Evolutionary conservation across 2,797 vertebrate genomes (phyloP), one percentile per base, ranked within the genome.

Genomic region (Sebastes paucispinis): DNA sequence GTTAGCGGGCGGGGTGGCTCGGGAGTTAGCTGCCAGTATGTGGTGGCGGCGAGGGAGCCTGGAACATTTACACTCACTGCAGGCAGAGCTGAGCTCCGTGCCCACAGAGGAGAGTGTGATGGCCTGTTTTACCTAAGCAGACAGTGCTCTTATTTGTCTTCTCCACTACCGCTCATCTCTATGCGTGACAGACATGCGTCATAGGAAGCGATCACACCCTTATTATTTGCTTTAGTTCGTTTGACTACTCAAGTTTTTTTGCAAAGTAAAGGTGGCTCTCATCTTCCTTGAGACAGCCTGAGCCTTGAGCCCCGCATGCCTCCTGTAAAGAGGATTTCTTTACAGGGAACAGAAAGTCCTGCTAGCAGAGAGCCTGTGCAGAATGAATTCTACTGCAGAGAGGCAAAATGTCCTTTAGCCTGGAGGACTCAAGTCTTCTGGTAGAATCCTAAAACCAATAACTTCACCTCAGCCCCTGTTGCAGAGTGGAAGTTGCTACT

Each of bases 11-110:
- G 2, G 81, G 69, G 66, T 60, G 78, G 76, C 84, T 79, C 9
- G 39, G 86, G 86, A 89, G 79, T 87, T 75, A 47, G 75, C 74
- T 87, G 90, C 82, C 79, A 80, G 86, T 75, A 55, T 89, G 88
- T 69, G 88, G 83, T 7, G 69, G 80, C 69, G 24, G 43, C 67
- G 1, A 75, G 83, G 87, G 80, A 83, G 60, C 52, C 74, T 54
- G 75, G 77, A 86, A 86, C 86, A 88, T 91, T 91, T 88, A 82
- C 81, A 84, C 87, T 84, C 83, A 57, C 89, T 77, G 88, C 84
- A 89, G 87, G 87, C 74, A 62, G 77, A 88, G 87, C 76, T 25
- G 63, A 87, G 87, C 87, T 32, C 13, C 0, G 50, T 14, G 73
- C 81, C 80, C 73, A 73, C 18, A 1, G 76, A 84, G 81, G 69